A percentile compares a stretch with the other conserved stretches of the same genome.
phyloP scores from a whole-genome alignment of 2,888 invertebrate species.

The Euphydryas editha region DNA sequence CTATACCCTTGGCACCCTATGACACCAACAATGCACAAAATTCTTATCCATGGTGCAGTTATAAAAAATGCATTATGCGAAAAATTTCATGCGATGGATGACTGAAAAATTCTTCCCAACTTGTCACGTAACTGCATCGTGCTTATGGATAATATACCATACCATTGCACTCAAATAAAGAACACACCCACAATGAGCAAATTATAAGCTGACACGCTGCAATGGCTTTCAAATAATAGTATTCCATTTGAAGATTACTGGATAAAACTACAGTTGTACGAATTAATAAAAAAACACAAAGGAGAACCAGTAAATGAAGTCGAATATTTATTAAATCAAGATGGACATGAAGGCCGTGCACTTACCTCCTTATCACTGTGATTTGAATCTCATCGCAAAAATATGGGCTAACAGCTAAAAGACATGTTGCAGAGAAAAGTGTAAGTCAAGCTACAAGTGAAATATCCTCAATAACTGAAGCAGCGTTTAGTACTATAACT shows the following conservation, averaged over 20 bases:
- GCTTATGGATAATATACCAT: no score
- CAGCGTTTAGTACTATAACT: slow-evolving; percentile 10
- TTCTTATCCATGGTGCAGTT: slow-evolving; percentile 53
- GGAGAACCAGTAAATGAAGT: slow-evolving; percentile 2
- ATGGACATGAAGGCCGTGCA: not conserved
- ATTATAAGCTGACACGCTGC: no score
- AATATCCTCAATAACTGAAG: slow-evolving; percentile 8
- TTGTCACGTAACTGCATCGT: no score
- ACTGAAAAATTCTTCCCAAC: no score
- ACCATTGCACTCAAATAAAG: no score
- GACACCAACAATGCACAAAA: slow-evolving; percentile 53
- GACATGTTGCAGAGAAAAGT: no score
- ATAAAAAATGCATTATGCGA: no score
- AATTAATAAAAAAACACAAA: slow-evolving; percentile 2
- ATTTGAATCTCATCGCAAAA: not conserved
- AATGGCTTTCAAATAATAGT: not conserved
- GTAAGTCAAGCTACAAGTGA: not conserved
- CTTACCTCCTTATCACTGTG: not conserved
- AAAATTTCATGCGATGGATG: no score
- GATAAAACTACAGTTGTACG: not conserved
- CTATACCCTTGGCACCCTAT: slow-evolving; percentile 51
- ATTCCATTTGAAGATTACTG: not conserved
- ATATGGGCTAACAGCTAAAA: not conserved
- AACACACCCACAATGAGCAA: no score
- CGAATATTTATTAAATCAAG: not conserved